Evolutionary conservation across 2,888 invertebrate species (phyloP).

Genomic region (Microplitis deprimator): DNA sequence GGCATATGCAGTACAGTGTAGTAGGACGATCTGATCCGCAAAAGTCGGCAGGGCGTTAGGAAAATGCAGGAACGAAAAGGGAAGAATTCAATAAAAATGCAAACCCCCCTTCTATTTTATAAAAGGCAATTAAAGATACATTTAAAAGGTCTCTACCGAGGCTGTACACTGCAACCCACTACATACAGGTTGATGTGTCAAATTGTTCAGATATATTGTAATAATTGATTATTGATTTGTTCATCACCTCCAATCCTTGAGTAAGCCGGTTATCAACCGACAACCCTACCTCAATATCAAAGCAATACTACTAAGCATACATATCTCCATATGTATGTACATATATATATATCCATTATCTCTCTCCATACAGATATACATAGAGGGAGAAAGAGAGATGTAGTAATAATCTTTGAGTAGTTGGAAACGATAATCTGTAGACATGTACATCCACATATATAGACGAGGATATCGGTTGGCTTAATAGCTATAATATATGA

Average conservation of each 20-base stretch:
- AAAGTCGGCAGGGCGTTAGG: too few relatives aligned
- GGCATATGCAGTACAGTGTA: too few relatives aligned
- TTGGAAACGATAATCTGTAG: not conserved
- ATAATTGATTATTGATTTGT: not conserved
- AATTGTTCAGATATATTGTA: not conserved
- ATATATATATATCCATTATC: too few relatives aligned
- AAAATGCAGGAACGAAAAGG: too few relatives aligned
- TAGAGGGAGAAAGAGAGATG: not conserved
- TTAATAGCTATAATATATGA: not conserved
- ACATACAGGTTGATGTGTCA: not conserved
- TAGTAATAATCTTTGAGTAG: not conserved
- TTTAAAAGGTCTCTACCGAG: too few relatives aligned
- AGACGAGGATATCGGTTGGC: not conserved
- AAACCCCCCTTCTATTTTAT: too few relatives aligned
- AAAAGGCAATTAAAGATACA: too few relatives aligned
- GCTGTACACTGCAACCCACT: too few relatives aligned
- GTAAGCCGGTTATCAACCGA: not conserved
- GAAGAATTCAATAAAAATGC: too few relatives aligned
- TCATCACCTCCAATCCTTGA: not conserved
- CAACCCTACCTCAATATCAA: not conserved
- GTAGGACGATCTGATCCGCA: too few relatives aligned
- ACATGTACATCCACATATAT: not conserved
- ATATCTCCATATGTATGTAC: not conserved
- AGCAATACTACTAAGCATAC: not conserved
- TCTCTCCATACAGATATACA: not conserved